Conservation (phyloP, 2,113 vertebrate species). For the Sorex araneus region DNA sequence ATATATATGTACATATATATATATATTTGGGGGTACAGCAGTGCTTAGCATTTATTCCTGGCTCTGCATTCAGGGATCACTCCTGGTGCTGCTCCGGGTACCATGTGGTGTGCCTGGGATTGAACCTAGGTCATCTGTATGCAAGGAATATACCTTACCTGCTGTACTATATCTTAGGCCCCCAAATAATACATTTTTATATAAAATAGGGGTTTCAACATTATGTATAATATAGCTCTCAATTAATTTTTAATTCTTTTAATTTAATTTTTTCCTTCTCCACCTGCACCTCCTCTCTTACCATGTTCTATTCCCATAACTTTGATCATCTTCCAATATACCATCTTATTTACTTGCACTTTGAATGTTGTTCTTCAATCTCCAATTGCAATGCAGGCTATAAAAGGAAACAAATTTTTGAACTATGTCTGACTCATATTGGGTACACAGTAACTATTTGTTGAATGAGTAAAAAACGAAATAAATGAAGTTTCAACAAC, state of each 20-base stretch:
- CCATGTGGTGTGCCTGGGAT: too few relatives aligned
- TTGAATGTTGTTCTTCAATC: slow-evolving; percentile 2
- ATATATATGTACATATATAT: too few relatives aligned
- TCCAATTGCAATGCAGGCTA: neutral
- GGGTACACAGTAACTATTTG: neutral
- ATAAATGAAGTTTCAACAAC: slow-evolving; percentile 44
- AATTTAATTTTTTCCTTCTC: neutral
- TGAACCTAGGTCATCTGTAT: too few relatives aligned
- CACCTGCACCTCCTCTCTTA: neutral
- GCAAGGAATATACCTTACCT: too few relatives aligned
- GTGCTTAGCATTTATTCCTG: too few relatives aligned
- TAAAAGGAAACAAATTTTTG: neutral
- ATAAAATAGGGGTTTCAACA: neutral
- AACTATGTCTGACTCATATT: neutral
- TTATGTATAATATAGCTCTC: slow-evolving; percentile 29
- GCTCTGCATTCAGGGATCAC: too few relatives aligned
- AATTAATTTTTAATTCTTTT: neutral
- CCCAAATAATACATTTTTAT: neutral
- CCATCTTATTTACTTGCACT: slow-evolving; percentile 23
- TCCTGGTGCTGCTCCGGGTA: too few relatives aligned
- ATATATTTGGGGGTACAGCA: too few relatives aligned
- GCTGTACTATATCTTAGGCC: too few relatives aligned
- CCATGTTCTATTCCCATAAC: neutral
- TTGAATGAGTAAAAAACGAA: neutral
- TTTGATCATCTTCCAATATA: slow-evolving; percentile 8